These are phyloP conservation scores for Onychomys torridus DNA, from an alignment of 2,797 vertebrate species.

Conservation along the genomic window DNA sequence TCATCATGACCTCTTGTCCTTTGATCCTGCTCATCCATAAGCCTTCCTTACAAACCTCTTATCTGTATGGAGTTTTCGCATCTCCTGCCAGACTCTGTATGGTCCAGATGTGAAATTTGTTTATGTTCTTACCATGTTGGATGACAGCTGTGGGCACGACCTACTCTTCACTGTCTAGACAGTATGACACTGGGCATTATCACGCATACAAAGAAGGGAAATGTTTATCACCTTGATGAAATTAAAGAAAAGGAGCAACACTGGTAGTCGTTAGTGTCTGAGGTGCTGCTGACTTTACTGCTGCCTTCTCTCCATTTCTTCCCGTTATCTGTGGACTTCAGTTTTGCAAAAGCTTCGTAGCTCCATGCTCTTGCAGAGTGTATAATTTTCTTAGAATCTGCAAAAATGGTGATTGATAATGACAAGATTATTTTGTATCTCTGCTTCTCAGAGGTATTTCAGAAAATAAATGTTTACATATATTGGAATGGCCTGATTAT, in stretches of 20 bases:
- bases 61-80: background rate
- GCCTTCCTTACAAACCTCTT: background rate
- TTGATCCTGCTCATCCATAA: background rate
- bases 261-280: background rate
- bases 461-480: background rate
- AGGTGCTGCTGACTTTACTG: background rate
- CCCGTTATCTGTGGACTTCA: background rate
- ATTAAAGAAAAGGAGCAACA: background rate
- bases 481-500: background rate
- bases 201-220: background rate
- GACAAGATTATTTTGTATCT: background rate
- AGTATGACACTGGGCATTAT: background rate
- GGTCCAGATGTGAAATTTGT: background rate
- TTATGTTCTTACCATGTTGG: background rate
- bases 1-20: background rate
- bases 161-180: background rate
- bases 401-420: background rate
- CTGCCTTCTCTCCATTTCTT: background rate
- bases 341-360: background rate
- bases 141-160: background rate
- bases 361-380: background rate
- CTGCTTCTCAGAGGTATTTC: background rate
- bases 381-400: background rate
- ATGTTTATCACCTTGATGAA: background rate
- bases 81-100: background rate